These are phyloP conservation scores for Parauchenoglanis punctatus DNA, from an alignment of 2,797 vertebrate genomes.

Conservation along the genomic window DNA sequence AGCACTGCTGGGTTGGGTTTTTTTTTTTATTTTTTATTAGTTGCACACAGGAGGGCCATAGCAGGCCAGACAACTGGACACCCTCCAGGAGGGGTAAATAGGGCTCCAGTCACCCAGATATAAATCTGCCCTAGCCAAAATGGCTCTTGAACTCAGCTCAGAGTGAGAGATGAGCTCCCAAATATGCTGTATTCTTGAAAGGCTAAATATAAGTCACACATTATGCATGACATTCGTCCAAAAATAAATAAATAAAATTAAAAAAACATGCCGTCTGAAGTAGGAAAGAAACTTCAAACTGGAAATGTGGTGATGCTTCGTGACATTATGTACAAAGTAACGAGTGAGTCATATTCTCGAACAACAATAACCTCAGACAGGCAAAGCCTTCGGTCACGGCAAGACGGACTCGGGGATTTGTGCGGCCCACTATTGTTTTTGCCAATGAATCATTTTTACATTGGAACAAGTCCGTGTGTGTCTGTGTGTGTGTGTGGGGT, in stretches of 20 bases:
- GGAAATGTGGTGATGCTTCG: constrained; percentile 28
- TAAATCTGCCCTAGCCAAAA: constrained; percentile 34
- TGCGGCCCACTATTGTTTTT: constrained; percentile 65
- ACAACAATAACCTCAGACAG: constrained; percentile 34
- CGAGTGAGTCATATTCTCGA: constrained; percentile 27
- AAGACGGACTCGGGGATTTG: constrained; percentile 46
- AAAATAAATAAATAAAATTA: neutral
- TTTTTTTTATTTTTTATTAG: constrained; percentile 66
- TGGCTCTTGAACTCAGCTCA: constrained; percentile 11
- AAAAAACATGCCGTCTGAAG: constrained; percentile 5
- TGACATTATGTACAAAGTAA: constrained; percentile 29
- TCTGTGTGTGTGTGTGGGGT: constrained; percentile 25
- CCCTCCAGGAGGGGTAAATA: constrained; percentile 61
- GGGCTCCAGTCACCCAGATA: constrained; percentile 54
- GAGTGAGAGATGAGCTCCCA: neutral
- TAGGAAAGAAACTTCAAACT: constrained; percentile 15
- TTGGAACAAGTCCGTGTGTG: neutral
- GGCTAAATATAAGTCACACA: constrained; percentile 1
- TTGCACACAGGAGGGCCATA: constrained; percentile 52
- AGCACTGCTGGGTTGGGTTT: constrained; percentile 61
- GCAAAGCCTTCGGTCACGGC: constrained; percentile 43
- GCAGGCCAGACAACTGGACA: constrained; percentile 60
- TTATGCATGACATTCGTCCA: neutral
- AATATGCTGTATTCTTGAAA: constrained; percentile 17
- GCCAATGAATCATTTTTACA: constrained; percentile 62